phyloP scores from a whole-genome alignment of 2,888 invertebrate species.

The Acanthosepion pharaonis region DNA sequence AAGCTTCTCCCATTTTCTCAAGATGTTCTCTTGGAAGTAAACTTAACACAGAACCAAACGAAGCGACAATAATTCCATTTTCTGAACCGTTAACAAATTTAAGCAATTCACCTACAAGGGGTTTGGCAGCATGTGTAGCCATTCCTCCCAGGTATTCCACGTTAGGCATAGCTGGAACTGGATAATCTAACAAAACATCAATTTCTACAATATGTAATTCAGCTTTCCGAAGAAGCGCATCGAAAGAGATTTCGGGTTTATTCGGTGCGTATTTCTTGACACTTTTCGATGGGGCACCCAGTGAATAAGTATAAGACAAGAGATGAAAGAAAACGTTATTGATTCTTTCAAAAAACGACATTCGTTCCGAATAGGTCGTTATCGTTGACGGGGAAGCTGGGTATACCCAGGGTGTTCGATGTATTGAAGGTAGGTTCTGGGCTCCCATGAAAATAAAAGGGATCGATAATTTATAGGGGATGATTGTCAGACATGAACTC shows the following conservation, averaged over 20 bases:
- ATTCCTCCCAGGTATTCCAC: slow-evolving; percentile 53
- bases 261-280: slow-evolving; percentile 50
- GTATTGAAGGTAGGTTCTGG: neutral
- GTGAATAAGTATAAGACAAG: neutral
- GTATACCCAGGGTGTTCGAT: neutral
- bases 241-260: slow-evolving; percentile 41
- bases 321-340: neutral
- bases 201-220: slow-evolving; percentile 51
- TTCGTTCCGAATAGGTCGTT: neutral
- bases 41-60: slow-evolving; percentile 52
- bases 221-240: slow-evolving; percentile 49
- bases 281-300: neutral
- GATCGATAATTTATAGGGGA: slow-evolving; percentile 38
- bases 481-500: slow-evolving; percentile 38
- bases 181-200: slow-evolving; percentile 52
- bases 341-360: neutral
- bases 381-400: neutral
- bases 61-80: slow-evolving; percentile 53
- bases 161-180: slow-evolving; percentile 51
- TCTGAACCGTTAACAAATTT: slow-evolving; percentile 49
- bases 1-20: slow-evolving; percentile 50
- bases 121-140: slow-evolving; percentile 49
- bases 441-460: neutral
- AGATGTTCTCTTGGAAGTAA: slow-evolving; percentile 47
- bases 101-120: slow-evolving; percentile 49